A percentile compares a stretch with the other conserved stretches of the same genome.
Evolutionary conservation across 1,140 invertebrate species (phyloP).

Genomic region (Trypoxylus dichotomus): DNA sequence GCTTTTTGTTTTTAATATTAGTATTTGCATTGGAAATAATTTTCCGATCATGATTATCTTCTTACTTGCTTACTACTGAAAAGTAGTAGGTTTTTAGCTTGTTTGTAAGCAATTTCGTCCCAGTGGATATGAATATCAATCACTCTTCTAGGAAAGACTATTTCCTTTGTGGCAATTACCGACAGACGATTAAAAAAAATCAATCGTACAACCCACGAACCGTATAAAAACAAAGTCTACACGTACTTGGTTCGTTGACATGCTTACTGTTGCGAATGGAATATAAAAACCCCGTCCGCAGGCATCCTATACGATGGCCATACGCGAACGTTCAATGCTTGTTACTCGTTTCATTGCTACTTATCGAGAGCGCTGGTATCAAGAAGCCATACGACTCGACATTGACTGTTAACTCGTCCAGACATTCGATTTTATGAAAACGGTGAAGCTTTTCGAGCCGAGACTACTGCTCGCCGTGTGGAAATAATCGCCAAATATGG

Average conservation of each 20-base stretch:
- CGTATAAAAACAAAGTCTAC: conserved; percentile 12
- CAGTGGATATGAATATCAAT: background rate
- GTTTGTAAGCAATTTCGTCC: background rate
- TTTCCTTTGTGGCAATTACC: background rate
- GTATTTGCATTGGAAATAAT: no score
- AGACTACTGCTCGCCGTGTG: background rate
- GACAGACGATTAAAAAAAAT: conserved; percentile 1
- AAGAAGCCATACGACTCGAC: conserved; percentile 2
- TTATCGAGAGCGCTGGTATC: background rate
- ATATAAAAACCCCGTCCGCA: background rate
- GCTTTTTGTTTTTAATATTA: no score
- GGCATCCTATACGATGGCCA: background rate
- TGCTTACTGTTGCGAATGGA: background rate
- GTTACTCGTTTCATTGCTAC: background rate
- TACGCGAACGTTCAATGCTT: background rate
- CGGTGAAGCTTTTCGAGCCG: background rate
- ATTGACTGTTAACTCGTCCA: background rate
- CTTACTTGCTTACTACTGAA: no score
- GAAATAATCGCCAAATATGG: conserved; percentile 26
- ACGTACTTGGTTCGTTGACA: conserved; percentile 20
- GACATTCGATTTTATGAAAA: conserved; percentile 3
- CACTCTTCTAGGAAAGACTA: background rate
- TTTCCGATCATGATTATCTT: no score
- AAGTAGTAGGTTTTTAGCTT: background rate
- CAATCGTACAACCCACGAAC: conserved; percentile 14